A percentile compares a stretch with the other conserved stretches of the same genome.
phyloP scores from a whole-genome alignment of 1,140 invertebrate species.

The Pseudomyrmex pallidus region DNA sequence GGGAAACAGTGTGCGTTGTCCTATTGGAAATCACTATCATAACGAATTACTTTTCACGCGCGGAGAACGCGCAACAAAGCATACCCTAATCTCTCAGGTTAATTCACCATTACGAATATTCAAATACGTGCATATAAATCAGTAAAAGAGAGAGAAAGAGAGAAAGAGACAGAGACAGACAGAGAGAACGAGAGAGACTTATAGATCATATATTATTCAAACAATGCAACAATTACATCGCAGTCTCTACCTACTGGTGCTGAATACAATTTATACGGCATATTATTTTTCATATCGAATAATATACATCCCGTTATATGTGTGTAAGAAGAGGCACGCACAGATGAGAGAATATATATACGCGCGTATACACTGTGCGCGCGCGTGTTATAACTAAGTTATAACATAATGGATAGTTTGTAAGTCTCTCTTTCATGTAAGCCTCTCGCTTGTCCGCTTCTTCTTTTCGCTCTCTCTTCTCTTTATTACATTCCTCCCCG shows the following conservation, averaged over 20 bases:
- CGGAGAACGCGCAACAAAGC: background rate
- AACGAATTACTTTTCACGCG: conserved; percentile 23
- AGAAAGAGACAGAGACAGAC: too few relatives aligned
- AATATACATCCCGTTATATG: too few relatives aligned
- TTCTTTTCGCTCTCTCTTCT: background rate
- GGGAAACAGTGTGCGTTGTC: conserved; percentile 61
- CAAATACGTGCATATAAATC: background rate
- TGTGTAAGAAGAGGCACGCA: too few relatives aligned
- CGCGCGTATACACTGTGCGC: too few relatives aligned
- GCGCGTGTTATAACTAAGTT: conserved; percentile 66
- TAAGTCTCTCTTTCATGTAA: conserved; percentile 64
- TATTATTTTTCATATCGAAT: too few relatives aligned
- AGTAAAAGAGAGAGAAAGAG: background rate
- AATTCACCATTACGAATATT: background rate
- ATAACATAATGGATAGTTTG: conserved; percentile 82
- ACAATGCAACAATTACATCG: too few relatives aligned
- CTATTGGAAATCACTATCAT: conserved; percentile 34
- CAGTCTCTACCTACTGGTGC: too few relatives aligned
- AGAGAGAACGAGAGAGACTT: too few relatives aligned
- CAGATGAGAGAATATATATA: too few relatives aligned
- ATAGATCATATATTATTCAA: background rate
- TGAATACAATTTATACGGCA: too few relatives aligned
- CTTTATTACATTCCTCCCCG: conserved; percentile 30
- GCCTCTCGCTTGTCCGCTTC: conserved; percentile 19
- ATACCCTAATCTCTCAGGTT: background rate